These are phyloP conservation scores for Orthosia gothica DNA, from an alignment of 2,888 invertebrate genomes.

Conservation along the genomic window DNA sequence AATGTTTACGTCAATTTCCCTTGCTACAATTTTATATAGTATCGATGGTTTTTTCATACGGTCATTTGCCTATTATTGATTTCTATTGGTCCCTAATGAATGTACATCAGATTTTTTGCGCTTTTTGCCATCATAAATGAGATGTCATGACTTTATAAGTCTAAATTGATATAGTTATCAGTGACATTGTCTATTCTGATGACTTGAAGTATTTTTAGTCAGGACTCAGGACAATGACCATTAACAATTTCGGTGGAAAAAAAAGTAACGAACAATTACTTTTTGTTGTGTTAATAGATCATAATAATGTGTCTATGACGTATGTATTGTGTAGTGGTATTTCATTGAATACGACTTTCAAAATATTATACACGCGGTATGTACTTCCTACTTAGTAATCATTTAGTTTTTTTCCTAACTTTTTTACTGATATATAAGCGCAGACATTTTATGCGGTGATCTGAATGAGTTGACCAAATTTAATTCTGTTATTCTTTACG, in stretches of 20 bases:
- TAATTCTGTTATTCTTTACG: conserved; percentile 27
- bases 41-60: conserved; percentile 53
- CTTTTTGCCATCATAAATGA: conserved; percentile 59
- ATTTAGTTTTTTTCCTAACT: conserved; percentile 18
- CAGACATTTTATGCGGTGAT: conserved; percentile 30
- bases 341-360: conserved; percentile 50
- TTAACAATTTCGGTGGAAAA: conserved; percentile 41
- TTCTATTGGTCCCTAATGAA: conserved; percentile 57
- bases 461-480: conserved; percentile 33
- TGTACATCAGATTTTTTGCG: conserved; percentile 56
- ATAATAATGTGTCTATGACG: conserved; percentile 50
- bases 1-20: conserved; percentile 70
- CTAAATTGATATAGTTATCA: conserved; percentile 70
- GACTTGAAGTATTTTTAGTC: conserved; percentile 55
- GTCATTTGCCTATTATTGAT: conserved; percentile 57
- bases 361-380: conserved; percentile 42
- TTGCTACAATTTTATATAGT: conserved; percentile 53
- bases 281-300: conserved; percentile 46
- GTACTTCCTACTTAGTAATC: conserved; percentile 39
- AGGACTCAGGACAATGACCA: conserved; percentile 58
- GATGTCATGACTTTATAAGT: conserved; percentile 67
- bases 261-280: conserved; percentile 47
- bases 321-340: conserved; percentile 42
- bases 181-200: conserved; percentile 68
- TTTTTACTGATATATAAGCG: conserved; percentile 33